A percentile compares a stretch with the other conserved stretches of the same genome.
phyloP scores from a whole-genome alignment of 2,888 invertebrate genomes.

The Drosophila percnosoma region DNA sequence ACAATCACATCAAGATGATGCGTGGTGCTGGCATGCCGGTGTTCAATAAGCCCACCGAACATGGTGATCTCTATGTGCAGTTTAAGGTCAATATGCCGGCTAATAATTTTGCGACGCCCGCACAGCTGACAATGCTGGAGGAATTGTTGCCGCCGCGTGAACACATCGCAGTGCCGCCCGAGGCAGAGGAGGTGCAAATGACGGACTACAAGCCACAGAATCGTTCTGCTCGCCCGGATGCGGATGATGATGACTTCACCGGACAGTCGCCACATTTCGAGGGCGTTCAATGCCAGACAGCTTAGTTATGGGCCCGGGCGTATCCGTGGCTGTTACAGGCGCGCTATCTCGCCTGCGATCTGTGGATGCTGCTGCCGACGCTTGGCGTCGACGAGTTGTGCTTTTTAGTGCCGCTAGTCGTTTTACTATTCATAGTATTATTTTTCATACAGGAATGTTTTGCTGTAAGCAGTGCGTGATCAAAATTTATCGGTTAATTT shows the following conservation, averaged over 20 bases:
- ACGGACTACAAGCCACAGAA: conserved; percentile 89
- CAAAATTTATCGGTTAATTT: conserved; percentile 35
- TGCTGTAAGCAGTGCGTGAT: conserved; percentile 64
- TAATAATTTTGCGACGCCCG: conserved; percentile 90
- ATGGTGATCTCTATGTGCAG: conserved; percentile 94
- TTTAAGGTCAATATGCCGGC: conserved; percentile 95
- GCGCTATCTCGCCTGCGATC: conserved; percentile 58
- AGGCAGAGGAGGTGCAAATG: conserved; percentile 94
- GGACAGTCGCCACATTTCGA: conserved; percentile 73
- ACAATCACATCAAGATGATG: conserved; percentile 92
- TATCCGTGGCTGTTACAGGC: conserved; percentile 64
- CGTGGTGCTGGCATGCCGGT: conserved; percentile 96
- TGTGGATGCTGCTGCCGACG: conserved; percentile 53
- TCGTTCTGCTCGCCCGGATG: conserved; percentile 21
- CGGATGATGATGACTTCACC: conserved; percentile 73
- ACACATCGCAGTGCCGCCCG: conserved; percentile 89
- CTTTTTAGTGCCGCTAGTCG: conserved; percentile 72
- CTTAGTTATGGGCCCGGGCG: conserved; percentile 68
- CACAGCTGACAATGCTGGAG: conserved; percentile 89
- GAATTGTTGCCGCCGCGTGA: conserved; percentile 90
- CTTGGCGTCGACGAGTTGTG: conserved; percentile 68
- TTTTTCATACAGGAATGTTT: conserved; percentile 74
- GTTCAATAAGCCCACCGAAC: conserved; percentile 92
- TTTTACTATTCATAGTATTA: conserved; percentile 73
- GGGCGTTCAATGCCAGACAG: conserved; percentile 81